Conservation (phyloP, 2,888 invertebrate species). For the Torymus tubicola region DNA sequence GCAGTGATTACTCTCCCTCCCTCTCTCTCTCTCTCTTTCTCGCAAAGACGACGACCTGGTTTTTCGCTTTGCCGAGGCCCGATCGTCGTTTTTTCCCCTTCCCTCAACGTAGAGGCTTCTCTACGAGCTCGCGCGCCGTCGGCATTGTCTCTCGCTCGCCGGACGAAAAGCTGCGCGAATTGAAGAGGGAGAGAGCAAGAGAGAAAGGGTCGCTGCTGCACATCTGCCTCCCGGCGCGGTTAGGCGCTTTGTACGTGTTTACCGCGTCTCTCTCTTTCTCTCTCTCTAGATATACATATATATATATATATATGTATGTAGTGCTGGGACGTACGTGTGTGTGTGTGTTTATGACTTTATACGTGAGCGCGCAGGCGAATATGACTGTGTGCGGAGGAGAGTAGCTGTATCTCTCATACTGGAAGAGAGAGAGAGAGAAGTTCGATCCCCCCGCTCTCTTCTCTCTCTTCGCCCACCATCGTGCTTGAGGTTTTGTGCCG, state of each 20-base stretch:
- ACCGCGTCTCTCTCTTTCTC: too few relatives aligned
- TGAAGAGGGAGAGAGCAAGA: slow-evolving; percentile 12
- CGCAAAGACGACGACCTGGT: slow-evolving; percentile 39
- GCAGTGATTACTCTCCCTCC: slow-evolving; percentile 13
- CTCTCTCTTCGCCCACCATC: slow-evolving; percentile 14
- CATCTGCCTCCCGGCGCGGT: not conserved
- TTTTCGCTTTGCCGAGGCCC: slow-evolving; percentile 13
- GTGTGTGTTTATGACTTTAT: too few relatives aligned
- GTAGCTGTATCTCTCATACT: too few relatives aligned
- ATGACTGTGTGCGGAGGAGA: too few relatives aligned
- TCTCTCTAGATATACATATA: not conserved
- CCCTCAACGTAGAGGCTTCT: not conserved
- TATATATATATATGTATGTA: not conserved
- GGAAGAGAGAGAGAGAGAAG: slow-evolving; percentile 16
- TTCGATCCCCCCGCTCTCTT: slow-evolving; percentile 38
- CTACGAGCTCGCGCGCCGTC: not conserved
- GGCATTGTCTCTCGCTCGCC: slow-evolving; percentile 23
- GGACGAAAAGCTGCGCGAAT: not conserved
- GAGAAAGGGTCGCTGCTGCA: not conserved
- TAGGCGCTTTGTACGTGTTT: not conserved
- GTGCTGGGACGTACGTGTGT: too few relatives aligned
- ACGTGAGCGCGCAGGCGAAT: too few relatives aligned
- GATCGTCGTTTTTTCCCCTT: slow-evolving; percentile 5
- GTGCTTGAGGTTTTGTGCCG: slow-evolving; percentile 69
- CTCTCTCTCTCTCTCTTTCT: not conserved